Base-by-base conservation (phyloP, 2,797 vertebrate genomes). In the Gymnoscopelus braueri region DNA sequence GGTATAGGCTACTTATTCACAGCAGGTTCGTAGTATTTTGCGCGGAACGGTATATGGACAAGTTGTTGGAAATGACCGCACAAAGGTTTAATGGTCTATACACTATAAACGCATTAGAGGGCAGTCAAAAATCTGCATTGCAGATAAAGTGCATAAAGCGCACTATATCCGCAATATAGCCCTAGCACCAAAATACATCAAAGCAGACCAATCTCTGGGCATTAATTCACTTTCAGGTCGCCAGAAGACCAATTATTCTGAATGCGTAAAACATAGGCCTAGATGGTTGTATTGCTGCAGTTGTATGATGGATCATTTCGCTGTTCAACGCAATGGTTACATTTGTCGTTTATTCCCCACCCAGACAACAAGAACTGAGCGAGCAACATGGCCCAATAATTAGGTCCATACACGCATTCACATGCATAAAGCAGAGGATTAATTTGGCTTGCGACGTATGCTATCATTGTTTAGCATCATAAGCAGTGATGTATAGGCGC, bases 391-490 rank as follows among this genome's bases (percentile, higher is more conserved):
- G 39, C 39, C 39, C 39, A 44, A 10, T 44, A 44, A 44, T 44
- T 44, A 44, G 26, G 39, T 44, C 8, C 39, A 44, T 10, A 10
- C 39, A 44, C 8, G 7, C 39, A 44, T 44, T 44, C 39, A 7
- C 13, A 47, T 5, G 39, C 57, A 23, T 3, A 51, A 1, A 0
- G 12, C 49, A 61, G 12, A 54, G 52, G 50, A 75, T 29, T 61
- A 7, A 59, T 74, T 50, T n/a, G 52, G 24, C 26, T 7, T 62
- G 58, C 19, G 52, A 53, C n/a, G 2, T 15, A 10, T 19, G 39
- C 5, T 61, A 55, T 68, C 32, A 60, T 62, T 52, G 13, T 26
- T 59, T 63, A 72, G 15, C n/a, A 47, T 0, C 9, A 64, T 9
- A 57, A 3, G 5, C 12, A 26, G 14, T 47, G 39, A 44, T 44